Evolutionary conservation across 1,140 invertebrate genomes (phyloP).

Genomic region (Achroia grisella): DNA sequence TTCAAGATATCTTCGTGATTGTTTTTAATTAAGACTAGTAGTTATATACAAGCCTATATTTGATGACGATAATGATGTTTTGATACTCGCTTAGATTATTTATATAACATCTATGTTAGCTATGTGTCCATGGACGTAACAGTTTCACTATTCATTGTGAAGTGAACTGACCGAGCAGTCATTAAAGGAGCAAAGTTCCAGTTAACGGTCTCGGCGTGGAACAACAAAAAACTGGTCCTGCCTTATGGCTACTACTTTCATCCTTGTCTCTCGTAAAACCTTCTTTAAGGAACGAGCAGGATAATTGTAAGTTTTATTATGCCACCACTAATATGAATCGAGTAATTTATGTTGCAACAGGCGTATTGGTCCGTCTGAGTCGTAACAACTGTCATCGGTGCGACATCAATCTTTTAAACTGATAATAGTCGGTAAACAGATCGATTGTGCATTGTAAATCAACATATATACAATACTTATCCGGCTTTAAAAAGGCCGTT

Average conservation of each 20-base stretch:
- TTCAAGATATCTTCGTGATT: constrained; percentile 11
- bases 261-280: constrained; percentile 41
- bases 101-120: not conserved
- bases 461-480: too few relatives aligned
- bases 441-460: constrained; percentile 23
- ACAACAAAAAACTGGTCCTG: constrained; percentile 64
- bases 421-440: constrained; percentile 36
- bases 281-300: constrained; percentile 32
- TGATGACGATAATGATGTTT: not conserved
- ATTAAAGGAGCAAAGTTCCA: constrained; percentile 57
- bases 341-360: constrained; percentile 69
- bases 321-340: constrained; percentile 52
- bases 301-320: constrained; percentile 49
- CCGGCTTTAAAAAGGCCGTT: too few relatives aligned
- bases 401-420: constrained; percentile 57
- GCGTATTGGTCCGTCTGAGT: constrained; percentile 31
- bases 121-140: not conserved
- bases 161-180: constrained; percentile 6
- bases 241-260: constrained; percentile 36
- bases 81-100: not conserved
- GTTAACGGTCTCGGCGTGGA: constrained; percentile 55
- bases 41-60: not conserved
- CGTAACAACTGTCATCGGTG: constrained; percentile 40
- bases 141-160: not conserved
- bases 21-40: constrained; percentile 8